Evolutionary conservation across 2,888 invertebrate species (phyloP).

Genomic region (Congeria kusceri): DNA sequence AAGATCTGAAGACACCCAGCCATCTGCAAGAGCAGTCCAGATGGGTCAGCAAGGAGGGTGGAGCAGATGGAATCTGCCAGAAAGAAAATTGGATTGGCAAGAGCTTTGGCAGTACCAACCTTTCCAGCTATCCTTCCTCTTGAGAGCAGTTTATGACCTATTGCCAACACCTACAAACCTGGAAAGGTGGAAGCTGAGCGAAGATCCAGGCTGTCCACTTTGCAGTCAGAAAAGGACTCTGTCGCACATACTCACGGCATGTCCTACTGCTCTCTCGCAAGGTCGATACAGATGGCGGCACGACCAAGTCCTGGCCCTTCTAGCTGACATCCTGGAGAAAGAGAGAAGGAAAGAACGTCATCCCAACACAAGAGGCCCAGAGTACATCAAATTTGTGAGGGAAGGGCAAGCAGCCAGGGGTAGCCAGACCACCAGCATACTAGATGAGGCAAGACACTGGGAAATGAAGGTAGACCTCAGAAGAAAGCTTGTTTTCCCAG

Average conservation of each 20-base stretch:
- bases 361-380: not conserved
- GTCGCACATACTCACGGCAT: not conserved
- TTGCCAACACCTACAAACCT: slow-evolving; percentile 9
- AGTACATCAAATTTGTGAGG: slow-evolving; percentile 22
- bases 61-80: too few species aligned
- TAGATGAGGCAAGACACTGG: not conserved
- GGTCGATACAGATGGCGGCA: slow-evolving; percentile 27
- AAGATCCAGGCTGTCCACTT: slow-evolving; percentile 25
- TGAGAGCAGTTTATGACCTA: slow-evolving; percentile 37
- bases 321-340: slow-evolving; percentile 17
- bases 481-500: not conserved
- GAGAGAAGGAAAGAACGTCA: not conserved
- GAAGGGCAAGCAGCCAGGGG: slow-evolving; percentile 1
- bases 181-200: slow-evolving; percentile 19
- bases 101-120: too few species aligned
- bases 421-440: slow-evolving; percentile 10
- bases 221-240: slow-evolving; percentile 7
- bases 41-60: too few species aligned
- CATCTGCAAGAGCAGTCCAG: too few species aligned
- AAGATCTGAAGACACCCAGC: too few species aligned
- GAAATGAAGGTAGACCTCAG: slow-evolving; percentile 7
- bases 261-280: slow-evolving; percentile 11
- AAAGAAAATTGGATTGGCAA: too few species aligned
- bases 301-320: slow-evolving; percentile 20
- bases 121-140: slow-evolving; percentile 32